Evolutionary conservation across 2,113 vertebrate species (phyloP).

Genomic region (Tricholaema leucomelas): DNA sequence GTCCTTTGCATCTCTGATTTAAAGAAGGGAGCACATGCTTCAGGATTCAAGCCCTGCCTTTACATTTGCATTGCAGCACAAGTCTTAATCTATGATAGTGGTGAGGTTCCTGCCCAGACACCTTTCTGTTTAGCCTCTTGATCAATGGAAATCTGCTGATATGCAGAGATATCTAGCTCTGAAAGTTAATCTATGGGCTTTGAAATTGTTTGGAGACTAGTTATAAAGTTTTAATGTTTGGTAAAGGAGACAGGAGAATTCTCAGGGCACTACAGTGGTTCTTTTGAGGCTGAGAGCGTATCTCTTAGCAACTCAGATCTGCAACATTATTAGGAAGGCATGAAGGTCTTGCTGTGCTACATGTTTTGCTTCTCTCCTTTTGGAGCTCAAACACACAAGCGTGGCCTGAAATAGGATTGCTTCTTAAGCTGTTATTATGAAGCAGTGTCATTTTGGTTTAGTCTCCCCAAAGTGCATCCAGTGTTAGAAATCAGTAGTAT

Average conservation of each 20-base stretch:
- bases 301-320: background rate
- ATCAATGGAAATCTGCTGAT: background rate
- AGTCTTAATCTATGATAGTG: background rate
- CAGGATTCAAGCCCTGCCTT: background rate
- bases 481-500: background rate
- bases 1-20: background rate
- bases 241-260: background rate
- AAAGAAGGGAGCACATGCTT: background rate
- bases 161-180: rapidly evolving
- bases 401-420: background rate
- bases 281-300: background rate
- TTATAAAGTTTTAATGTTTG: background rate
- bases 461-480: background rate
- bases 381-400: background rate
- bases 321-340: background rate
- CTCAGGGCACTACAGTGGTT: background rate
- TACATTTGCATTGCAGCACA: background rate
- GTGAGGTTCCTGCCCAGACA: background rate
- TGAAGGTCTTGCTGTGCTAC: rapidly evolving
- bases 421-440: background rate
- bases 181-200: background rate
- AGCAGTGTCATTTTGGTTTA: background rate
- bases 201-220: background rate
- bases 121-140: background rate
- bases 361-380: background rate